These are phyloP conservation scores for Ectropis crepuscularia DNA, from an alignment of 2,888 invertebrate species.

Conservation along the genomic window DNA sequence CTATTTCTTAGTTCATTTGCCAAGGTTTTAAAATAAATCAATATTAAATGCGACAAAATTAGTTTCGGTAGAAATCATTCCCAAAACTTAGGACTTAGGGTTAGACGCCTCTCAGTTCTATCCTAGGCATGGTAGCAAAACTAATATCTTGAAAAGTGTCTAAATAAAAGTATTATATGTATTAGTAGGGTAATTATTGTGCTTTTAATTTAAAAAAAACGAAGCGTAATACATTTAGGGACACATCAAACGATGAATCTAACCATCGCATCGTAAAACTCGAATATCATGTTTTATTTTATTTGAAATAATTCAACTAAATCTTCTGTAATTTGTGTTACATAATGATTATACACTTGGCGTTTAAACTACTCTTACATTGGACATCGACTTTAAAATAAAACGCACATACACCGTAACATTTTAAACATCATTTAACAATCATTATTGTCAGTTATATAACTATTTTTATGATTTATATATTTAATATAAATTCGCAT, in stretches of 20 bases:
- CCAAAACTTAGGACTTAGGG: too few relatives aligned
- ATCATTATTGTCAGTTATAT: constrained; percentile 85
- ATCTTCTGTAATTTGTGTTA: background rate
- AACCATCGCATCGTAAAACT: too few relatives aligned
- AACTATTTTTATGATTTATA: constrained; percentile 80
- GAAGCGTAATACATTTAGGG: too few relatives aligned
- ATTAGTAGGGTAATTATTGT: too few relatives aligned
- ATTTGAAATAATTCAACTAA: too few relatives aligned
- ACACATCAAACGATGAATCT: background rate
- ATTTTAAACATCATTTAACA: constrained; percentile 84
- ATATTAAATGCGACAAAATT: background rate
- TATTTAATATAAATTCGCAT: constrained; percentile 83
- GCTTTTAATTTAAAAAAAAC: too few relatives aligned
- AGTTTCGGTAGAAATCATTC: too few relatives aligned
- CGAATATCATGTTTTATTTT: too few relatives aligned
- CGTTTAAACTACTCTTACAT: constrained; percentile 69
- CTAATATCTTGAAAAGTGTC: too few relatives aligned
- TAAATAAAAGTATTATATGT: too few relatives aligned
- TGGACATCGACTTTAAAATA: constrained; percentile 68
- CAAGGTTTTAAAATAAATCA: constrained; percentile 47
- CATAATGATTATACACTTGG: constrained; percentile 50
- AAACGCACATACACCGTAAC: constrained; percentile 79
- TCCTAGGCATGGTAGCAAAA: too few relatives aligned
- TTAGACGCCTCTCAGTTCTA: too few relatives aligned
- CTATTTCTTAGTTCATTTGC: constrained; percentile 72